These are phyloP conservation scores for Hanleya hanleyi DNA, from an alignment of 2,888 invertebrate genomes.

Conservation along the genomic window DNA sequence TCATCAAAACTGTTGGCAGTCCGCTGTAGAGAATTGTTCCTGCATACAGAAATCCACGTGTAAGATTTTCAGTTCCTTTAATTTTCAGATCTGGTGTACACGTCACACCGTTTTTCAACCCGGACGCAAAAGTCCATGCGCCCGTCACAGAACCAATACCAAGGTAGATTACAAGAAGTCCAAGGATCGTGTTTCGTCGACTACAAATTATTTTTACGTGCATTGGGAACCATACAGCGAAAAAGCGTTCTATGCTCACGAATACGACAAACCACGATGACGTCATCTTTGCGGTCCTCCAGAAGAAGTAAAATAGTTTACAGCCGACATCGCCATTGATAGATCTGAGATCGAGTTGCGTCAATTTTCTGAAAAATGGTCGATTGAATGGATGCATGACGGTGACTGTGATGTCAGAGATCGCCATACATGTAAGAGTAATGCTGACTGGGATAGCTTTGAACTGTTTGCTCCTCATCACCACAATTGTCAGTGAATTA, in stretches of 20 bases:
- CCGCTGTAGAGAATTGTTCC: conserved; percentile 41
- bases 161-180: conserved; percentile 35
- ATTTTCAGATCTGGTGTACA: conserved; percentile 35
- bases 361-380: conserved; percentile 35
- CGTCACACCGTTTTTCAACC: conserved; percentile 34
- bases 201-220: conserved; percentile 45
- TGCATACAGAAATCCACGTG: conserved; percentile 4
- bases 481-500: conserved; percentile 42
- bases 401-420: conserved; percentile 46
- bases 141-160: conserved; percentile 38
- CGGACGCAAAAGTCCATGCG: conserved; percentile 47
- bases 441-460: conserved; percentile 37
- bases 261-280: conserved; percentile 55
- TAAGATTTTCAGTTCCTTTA: conserved; percentile 39
- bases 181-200: conserved; percentile 27
- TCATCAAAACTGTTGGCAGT: conserved; percentile 40
- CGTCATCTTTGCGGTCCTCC: conserved; percentile 47
- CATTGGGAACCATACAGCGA: conserved; percentile 51
- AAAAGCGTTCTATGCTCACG: conserved; percentile 49
- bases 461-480: conserved; percentile 43
- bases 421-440: conserved; percentile 44
- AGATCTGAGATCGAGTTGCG: conserved; percentile 46
- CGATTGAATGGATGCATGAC: conserved; percentile 51
- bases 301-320: conserved; percentile 48
- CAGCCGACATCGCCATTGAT: conserved; percentile 39